Percentiles rank a stretch among this genome's conserved stretches.
Evolutionary conservation across 2,113 vertebrate genomes (phyloP).

Genomic region (Condylura cristata): DNA sequence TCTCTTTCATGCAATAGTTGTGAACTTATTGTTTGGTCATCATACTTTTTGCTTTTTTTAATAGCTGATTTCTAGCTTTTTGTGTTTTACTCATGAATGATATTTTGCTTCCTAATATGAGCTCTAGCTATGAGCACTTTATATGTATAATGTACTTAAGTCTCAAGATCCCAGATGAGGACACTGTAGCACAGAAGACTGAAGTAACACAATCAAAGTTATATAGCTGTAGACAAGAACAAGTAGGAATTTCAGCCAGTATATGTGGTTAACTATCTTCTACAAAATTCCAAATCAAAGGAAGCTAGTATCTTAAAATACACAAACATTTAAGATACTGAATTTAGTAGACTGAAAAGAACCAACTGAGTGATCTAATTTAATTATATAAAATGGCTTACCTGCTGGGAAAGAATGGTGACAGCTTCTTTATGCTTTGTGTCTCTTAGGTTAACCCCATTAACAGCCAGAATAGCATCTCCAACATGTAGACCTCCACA

Average conservation of each 20-base stretch:
- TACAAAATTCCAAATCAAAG: constrained; percentile 28
- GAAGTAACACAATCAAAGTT: background rate
- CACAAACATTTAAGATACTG: constrained; percentile 42
- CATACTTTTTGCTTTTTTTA: too few relatives aligned
- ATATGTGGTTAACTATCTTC: background rate
- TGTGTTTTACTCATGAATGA: background rate
- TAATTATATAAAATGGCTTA: constrained; percentile 68
- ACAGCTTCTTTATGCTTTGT: constrained; percentile 99
- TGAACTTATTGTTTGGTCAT: too few relatives aligned
- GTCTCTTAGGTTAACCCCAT: constrained; percentile 97
- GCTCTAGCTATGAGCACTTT: background rate
- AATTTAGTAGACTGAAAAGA: background rate
- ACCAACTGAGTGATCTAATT: background rate
- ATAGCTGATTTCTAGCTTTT: too few relatives aligned
- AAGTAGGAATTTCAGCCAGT: background rate
- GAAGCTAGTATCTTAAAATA: background rate
- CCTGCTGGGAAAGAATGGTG: constrained; percentile 98
- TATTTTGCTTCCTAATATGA: background rate
- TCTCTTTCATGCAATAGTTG: too few relatives aligned
- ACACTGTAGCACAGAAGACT: background rate
- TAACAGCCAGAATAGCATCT: constrained; percentile 97
- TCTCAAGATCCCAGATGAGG: background rate
- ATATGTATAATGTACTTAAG: background rate
- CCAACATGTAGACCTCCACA: constrained; percentile 97
- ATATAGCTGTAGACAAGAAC: background rate